Base-by-base conservation (phyloP, 2,888 invertebrate genomes). In the Nomada hirtipes region DNA sequence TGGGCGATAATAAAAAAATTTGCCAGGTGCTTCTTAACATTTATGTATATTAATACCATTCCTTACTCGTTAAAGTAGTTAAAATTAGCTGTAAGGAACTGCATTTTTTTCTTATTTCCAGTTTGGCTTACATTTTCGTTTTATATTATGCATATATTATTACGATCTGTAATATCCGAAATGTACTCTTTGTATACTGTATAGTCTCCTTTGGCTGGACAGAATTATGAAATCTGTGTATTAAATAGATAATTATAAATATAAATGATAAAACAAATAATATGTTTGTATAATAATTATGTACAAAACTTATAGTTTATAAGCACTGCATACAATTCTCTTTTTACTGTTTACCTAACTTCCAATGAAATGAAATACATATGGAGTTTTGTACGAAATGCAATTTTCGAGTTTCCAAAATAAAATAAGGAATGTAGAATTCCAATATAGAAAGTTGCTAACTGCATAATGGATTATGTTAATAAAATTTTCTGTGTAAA, bases 401-500 rank as follows among this genome's bases (percentile, higher is more conserved):
- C 20, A 18, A 44, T 29, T 50, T 52, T n/a, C 72, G 20, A 26
- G 72, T 13, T 36, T 44, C 1, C 44, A 15, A 53, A 13, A 44
- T 42, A 44, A 29, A 29, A 36, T 11, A 4, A 23, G 23, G 11
- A 20, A 53, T 59, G 47, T 63, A 60, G 23, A 76, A 47, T 4
- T 60, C n/a, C 47, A 50, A 20, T 26, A 23, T 55, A 23, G 29
- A 55, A 70, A 79, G 7, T 55, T 81, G 81, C 80, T 79, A 79
- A 79, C 80, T 57, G 80, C 78, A 80, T 80, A 80, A 80, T 80
- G 80, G 47, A 26, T 78, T 81, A 81, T 81, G 81, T 70, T 82
- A 70, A 71, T 65, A 47, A 65, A 18, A 57, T 23, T 47, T 47
- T 10, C 52, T 74, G 23, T 55, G 55, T 20, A 69, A 53, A 10